A percentile compares a stretch with the other conserved stretches of the same genome.
Conservation (phyloP, 2,888 invertebrate species). For the Lymantria dispar region DNA sequence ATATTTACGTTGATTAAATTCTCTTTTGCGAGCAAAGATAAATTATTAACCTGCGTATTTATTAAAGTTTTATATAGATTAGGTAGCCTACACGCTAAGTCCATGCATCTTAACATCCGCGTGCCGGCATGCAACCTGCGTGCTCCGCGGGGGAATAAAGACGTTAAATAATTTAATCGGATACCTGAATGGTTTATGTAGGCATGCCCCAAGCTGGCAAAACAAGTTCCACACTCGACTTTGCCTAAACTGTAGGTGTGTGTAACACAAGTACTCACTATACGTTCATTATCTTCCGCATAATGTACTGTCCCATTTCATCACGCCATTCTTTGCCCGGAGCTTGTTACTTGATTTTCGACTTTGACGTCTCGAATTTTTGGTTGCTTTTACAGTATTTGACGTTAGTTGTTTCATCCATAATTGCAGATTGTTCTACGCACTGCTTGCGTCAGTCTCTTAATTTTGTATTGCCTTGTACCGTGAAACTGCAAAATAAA, state of each 20-base stretch:
- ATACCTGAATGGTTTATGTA: constrained; percentile 69
- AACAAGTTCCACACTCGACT: constrained; percentile 36
- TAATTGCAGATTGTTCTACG: constrained; percentile 28
- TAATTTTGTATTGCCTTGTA: constrained; percentile 23
- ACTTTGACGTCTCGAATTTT: constrained; percentile 11
- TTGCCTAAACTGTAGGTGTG: constrained; percentile 33
- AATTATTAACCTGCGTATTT: constrained; percentile 2
- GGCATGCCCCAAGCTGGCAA: constrained; percentile 49
- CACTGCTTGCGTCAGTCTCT: constrained; percentile 19
- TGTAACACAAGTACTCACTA: constrained; percentile 29
- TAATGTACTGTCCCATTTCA: constrained; percentile 41
- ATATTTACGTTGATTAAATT: neutral
- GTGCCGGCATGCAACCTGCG: constrained; percentile 74
- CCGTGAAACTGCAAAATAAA: constrained; percentile 26
- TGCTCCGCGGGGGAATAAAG: constrained; percentile 77
- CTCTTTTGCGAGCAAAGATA: constrained; percentile 3
- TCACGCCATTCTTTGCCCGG: constrained; percentile 30
- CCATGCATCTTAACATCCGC: constrained; percentile 66
- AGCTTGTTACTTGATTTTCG: constrained; percentile 16
- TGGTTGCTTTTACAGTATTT: constrained; percentile 11
- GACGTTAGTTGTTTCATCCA: constrained; percentile 21
- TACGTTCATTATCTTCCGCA: constrained; percentile 37
- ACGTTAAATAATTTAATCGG: constrained; percentile 80
- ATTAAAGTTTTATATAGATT: constrained; percentile 25
- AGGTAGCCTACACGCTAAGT: constrained; percentile 43